Evolutionary conservation across 2,888 invertebrate genomes (phyloP).

Genomic region (Emmelina monodactyla): DNA sequence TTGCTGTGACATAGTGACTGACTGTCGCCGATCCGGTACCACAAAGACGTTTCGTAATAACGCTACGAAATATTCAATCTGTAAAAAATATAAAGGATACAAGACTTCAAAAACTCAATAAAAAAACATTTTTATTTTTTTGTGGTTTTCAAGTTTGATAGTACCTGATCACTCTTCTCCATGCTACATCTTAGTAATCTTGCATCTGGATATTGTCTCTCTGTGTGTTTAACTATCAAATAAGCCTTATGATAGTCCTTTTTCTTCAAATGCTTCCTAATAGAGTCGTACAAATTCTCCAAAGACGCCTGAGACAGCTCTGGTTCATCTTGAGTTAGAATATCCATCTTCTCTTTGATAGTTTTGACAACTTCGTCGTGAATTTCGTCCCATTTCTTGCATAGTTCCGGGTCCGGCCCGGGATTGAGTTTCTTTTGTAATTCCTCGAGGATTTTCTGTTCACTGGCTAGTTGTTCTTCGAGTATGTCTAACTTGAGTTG

Average conservation of each 20-base stretch:
- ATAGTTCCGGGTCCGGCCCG: slow-evolving; percentile 44
- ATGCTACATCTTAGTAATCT: slow-evolving; percentile 50
- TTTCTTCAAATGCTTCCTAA: slow-evolving; percentile 46
- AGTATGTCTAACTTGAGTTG: slow-evolving; percentile 69
- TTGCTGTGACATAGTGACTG: slow-evolving; percentile 36
- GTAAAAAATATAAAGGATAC: slow-evolving; percentile 16
- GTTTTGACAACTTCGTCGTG: slow-evolving; percentile 53
- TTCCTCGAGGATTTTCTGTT: slow-evolving; percentile 69
- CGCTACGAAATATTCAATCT: slow-evolving; percentile 54
- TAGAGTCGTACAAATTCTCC: slow-evolving; percentile 47
- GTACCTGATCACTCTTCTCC: slow-evolving; percentile 59
- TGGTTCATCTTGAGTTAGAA: slow-evolving; percentile 51
- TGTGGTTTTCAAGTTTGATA: no score
- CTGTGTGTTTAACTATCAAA: slow-evolving; percentile 51
- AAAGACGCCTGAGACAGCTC: slow-evolving; percentile 49
- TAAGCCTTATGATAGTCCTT: slow-evolving; percentile 63
- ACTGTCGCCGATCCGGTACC: slow-evolving; percentile 38
- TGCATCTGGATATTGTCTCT: slow-evolving; percentile 53
- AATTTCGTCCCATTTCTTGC: slow-evolving; percentile 61
- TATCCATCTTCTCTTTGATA: slow-evolving; percentile 55
- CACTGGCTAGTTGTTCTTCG: slow-evolving; percentile 65
- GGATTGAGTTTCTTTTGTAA: slow-evolving; percentile 60
- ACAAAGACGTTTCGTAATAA: slow-evolving; percentile 48
- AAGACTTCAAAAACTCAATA: no score
- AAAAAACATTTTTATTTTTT: no score